Evolutionary conservation across 2,888 invertebrate species (phyloP).

Genomic region (Anthophora plumipes): DNA sequence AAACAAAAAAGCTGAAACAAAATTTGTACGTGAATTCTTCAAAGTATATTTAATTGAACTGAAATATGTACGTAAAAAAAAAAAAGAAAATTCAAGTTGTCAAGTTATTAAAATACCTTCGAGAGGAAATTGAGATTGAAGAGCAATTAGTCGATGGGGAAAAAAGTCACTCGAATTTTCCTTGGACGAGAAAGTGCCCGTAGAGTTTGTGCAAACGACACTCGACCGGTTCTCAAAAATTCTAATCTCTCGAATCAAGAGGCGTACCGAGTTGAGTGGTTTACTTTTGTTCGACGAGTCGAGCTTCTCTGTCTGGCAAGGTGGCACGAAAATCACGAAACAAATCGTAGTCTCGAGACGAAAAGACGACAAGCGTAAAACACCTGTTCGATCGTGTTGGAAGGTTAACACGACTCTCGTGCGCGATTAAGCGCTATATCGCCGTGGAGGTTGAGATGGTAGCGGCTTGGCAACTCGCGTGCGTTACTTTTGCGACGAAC

Average conservation of each 20-base stretch:
- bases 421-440: slow-evolving; percentile 45
- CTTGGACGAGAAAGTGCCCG: background rate
- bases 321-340: background rate
- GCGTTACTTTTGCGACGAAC: slow-evolving; percentile 45
- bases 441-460: background rate
- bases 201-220: background rate
- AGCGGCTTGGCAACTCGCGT: slow-evolving; percentile 38
- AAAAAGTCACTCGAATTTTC: background rate
- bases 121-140: background rate
- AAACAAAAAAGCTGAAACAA: no score
- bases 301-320: background rate
- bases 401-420: slow-evolving; percentile 17
- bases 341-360: background rate
- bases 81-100: no score
- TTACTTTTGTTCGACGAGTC: background rate
- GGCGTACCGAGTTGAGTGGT: background rate
- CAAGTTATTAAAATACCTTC: background rate
- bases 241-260: background rate
- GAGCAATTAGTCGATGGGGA: background rate
- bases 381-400: slow-evolving; percentile 41
- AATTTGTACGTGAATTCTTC: no score
- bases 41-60: no score
- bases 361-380: slow-evolving; percentile 24
- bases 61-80: no score
- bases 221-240: background rate